Conservation (phyloP, 2,113 vertebrate genomes). For the Myiopsitta monachus region DNA sequence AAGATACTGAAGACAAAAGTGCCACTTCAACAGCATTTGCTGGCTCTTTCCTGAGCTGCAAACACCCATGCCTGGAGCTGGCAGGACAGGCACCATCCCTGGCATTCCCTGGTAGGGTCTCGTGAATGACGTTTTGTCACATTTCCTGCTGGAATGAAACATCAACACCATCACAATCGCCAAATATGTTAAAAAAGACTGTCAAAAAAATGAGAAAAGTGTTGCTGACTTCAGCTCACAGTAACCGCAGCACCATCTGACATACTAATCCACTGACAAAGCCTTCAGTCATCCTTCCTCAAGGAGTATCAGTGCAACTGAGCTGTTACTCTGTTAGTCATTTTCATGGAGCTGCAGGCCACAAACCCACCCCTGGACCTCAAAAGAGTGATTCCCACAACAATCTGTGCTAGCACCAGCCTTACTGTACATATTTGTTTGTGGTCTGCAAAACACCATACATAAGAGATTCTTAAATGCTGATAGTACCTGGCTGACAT, state of each 20-base stretch:
- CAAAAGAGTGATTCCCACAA: neutral
- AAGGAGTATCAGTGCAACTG: neutral
- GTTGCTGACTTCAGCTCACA: neutral
- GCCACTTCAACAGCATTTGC: neutral
- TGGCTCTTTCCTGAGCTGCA: neutral
- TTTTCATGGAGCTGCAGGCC: neutral
- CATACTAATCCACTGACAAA: neutral
- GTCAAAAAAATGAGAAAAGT: neutral
- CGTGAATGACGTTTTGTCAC: neutral
- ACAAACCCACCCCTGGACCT: neutral
- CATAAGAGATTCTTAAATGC: neutral
- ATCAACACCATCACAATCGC: neutral
- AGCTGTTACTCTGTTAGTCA: neutral
- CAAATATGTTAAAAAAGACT: neutral
- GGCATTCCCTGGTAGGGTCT: neutral
- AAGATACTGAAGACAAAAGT: neutral
- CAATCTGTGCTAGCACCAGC: neutral
- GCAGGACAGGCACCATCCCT: neutral
- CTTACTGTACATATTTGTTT: neutral
- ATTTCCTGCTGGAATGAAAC: neutral
- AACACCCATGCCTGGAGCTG: neutral
- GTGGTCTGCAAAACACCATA: neutral
- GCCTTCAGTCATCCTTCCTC: neutral
- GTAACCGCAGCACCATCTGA: neutral
- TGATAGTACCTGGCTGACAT: neutral